Conservation (phyloP, 2,113 vertebrate genomes). For the Pseudopipra pipra region DNA sequence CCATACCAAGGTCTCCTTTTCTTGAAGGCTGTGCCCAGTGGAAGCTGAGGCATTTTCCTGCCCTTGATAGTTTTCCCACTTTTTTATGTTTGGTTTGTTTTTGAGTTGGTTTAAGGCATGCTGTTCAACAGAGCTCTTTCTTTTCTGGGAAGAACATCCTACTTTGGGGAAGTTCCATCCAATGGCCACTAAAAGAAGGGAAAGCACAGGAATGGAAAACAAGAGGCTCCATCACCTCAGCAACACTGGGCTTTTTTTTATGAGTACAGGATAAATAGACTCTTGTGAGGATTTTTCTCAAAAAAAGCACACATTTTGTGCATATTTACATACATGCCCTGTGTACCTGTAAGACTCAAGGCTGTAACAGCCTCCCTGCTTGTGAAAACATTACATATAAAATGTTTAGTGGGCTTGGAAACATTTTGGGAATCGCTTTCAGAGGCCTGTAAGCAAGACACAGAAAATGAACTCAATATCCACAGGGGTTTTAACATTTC, state of each 20-base stretch:
- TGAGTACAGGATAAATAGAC: neutral
- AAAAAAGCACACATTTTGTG: neutral
- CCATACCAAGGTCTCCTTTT: neutral
- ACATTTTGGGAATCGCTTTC: neutral
- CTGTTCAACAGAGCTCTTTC: neutral
- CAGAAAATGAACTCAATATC: neutral
- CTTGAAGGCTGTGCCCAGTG: too few species aligned
- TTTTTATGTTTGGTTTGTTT: neutral
- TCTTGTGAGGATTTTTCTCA: neutral
- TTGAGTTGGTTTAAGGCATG: neutral
- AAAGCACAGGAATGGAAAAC: neutral
- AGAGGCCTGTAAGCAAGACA: neutral
- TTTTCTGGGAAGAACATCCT: neutral
- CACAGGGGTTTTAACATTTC: neutral
- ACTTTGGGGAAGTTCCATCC: neutral
- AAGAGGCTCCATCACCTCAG: neutral
- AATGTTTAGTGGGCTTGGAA: neutral
- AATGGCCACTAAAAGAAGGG: neutral
- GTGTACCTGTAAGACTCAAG: neutral
- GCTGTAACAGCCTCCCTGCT: neutral
- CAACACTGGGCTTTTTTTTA: neutral
- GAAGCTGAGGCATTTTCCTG: neutral
- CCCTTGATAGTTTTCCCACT: neutral
- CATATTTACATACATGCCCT: neutral
- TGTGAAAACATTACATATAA: neutral